Base-by-base conservation (phyloP, 2,113 vertebrate species). In the Orientallactaga bullata region DNA sequence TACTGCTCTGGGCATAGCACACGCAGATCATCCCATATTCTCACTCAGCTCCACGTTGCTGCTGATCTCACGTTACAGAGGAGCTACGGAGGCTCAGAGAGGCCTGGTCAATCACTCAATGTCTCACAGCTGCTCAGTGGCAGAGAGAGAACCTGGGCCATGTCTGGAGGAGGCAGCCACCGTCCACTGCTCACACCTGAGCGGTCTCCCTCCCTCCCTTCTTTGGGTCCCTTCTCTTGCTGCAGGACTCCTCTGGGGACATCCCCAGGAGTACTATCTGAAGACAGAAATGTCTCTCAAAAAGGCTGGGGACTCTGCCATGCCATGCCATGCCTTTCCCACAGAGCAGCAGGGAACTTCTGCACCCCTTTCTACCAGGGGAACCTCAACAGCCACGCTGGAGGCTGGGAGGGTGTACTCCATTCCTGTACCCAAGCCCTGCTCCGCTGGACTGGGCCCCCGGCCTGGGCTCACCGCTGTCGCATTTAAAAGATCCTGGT, bases 1-100 rank as follows among this genome's bases (percentile, higher is more conserved):
- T 5, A 1, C 12, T 1, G 24, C 4, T 11, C 71, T 8, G 11
- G 23, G 8, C 24, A 23, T 0, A 0, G 11, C 4, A 18, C 35
- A 39, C 0, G 0, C 16, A 3, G 21, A 58, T 5, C 32, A 71
- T 9, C 71, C 4, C 0, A 21, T 4, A 30, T 10, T 7, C 68
- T 69, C 20, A 1, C 20, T 26, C 61, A 20, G 2, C 21, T 30
- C 21, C 58, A 20, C 1, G 0, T 2, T 26, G 58, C 21, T 5
- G 2, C 24, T 0, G 3, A 61, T 16, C 84, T 17, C 32, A 30
- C 1, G 4, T 39, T 11, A 35, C 30, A 10, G 65, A 87, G 0
- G 26, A 76, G 35, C 37, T 13, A 42, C 35, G 4, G 28, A 74
- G 35, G 35, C 80, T 76, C 76, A 51, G 91, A 58, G 72, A 68